Percentiles rank a stretch among this genome's conserved stretches.
Conservation (phyloP, 2,888 invertebrate genomes). For the Mylabris sibirica region DNA sequence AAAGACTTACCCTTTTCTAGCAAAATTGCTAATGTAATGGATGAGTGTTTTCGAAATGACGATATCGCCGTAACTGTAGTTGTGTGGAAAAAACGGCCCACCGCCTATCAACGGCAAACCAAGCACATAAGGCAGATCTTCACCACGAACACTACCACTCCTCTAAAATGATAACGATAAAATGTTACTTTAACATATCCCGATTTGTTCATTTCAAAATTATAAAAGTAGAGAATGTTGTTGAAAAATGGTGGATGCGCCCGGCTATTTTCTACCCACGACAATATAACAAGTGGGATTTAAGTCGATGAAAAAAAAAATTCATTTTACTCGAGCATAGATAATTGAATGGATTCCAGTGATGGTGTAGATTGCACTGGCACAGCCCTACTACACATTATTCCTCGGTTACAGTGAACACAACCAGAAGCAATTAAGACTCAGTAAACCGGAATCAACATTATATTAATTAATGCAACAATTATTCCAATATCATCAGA, state of each 20-base stretch:
- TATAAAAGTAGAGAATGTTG: not conserved
- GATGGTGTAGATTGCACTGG: not conserved
- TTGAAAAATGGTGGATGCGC: conserved; percentile 10
- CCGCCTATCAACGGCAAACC: conserved; percentile 78
- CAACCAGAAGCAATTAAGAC: conserved; percentile 26
- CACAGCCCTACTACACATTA: not conserved
- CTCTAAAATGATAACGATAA: conserved; percentile 64
- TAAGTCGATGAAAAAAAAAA: not conserved
- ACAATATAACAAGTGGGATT: no score
- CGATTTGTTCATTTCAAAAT: conserved; percentile 22
- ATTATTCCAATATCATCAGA: not conserved
- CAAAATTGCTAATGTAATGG: conserved; percentile 87
- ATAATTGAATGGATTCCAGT: conserved; percentile 1
- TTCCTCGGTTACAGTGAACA: conserved; percentile 10
- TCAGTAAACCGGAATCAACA: conserved; percentile 27
- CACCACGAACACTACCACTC: conserved; percentile 83
- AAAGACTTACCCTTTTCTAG: conserved; percentile 80
- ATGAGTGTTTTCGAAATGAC: conserved; percentile 80
- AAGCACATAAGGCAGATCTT: conserved; percentile 85
- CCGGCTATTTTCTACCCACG: not conserved
- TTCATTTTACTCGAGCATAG: not conserved
- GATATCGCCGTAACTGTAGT: conserved; percentile 81
- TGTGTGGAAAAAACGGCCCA: conserved; percentile 73
- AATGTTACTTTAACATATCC: conserved; percentile 7
- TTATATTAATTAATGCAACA: conserved; percentile 15